These are phyloP conservation scores for Dicaeum eximium DNA, from an alignment of 2,113 vertebrate species.

Conservation along the genomic window DNA sequence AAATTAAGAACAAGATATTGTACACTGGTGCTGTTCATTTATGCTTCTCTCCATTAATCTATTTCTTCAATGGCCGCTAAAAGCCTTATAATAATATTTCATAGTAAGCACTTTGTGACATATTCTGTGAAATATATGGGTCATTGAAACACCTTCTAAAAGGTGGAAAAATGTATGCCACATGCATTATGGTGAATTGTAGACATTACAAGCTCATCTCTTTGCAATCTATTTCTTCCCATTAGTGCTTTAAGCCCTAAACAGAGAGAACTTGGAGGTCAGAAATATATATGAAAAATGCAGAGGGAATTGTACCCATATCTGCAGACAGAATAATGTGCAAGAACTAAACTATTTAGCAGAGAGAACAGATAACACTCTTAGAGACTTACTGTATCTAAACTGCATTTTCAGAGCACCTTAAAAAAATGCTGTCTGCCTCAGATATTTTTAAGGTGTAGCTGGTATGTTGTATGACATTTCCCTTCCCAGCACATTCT, in stretches of 20 bases:
- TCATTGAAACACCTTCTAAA: neutral
- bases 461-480: neutral
- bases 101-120: neutral
- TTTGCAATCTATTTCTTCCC: neutral
- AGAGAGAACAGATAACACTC: neutral
- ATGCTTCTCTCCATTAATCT: neutral
- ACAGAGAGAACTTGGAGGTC: neutral
- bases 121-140: neutral
- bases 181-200: neutral
- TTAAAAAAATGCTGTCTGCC: neutral
- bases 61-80: neutral
- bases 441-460: neutral
- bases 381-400: neutral
- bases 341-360: neutral
- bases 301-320: neutral
- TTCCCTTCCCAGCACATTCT: neutral
- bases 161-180: neutral
- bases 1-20: neutral
- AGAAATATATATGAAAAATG: neutral
- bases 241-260: neutral
- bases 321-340: neutral
- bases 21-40: neutral
- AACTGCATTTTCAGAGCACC: neutral
- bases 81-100: neutral
- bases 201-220: neutral